These are phyloP conservation scores for Neosalanx taihuensis DNA, from an alignment of 2,797 vertebrate species.

Conservation along the genomic window DNA sequence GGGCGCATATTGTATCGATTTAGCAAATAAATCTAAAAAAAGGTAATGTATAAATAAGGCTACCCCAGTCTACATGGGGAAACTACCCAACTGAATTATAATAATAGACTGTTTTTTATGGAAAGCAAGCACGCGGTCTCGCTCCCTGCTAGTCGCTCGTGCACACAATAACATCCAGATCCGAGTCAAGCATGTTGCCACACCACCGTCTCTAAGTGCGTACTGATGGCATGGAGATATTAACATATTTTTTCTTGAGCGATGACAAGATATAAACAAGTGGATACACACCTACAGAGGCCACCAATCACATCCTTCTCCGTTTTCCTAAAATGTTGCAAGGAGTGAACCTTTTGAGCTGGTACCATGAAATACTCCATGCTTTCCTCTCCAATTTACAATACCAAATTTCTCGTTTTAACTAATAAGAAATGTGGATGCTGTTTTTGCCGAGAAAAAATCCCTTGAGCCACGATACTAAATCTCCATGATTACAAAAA, in stretches of 20 bases:
- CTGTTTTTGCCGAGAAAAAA: constrained; percentile 23
- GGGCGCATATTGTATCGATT: constrained; percentile 72
- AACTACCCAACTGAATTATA: constrained; percentile 25
- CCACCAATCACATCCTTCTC: constrained; percentile 98
- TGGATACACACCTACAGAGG: constrained; percentile 89
- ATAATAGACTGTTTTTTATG: constrained; percentile 19
- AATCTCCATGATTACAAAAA: constrained; percentile 25
- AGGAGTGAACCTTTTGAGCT: constrained; percentile 93
- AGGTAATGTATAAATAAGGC: constrained; percentile 29
- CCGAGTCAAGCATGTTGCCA: constrained; percentile 66
- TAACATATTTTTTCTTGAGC: neutral
- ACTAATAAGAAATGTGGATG: constrained; percentile 26
- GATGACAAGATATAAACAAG: constrained; percentile 17
- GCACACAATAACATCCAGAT: constrained; percentile 75
- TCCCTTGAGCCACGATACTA: constrained; percentile 33
- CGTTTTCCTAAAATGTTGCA: constrained; percentile 97
- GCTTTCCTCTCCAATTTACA: constrained; percentile 76
- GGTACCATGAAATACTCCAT: constrained; percentile 99
- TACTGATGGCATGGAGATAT: constrained; percentile 38
- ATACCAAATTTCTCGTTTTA: constrained; percentile 37
- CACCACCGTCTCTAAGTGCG: constrained; percentile 52
- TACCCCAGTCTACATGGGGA: constrained; percentile 4
- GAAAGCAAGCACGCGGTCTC: constrained; percentile 24
- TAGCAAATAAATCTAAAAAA: constrained; percentile 44
- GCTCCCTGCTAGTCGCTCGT: constrained; percentile 49